Base-by-base conservation (phyloP, 2,888 invertebrate species). In the Nemotelus pantherinus region DNA sequence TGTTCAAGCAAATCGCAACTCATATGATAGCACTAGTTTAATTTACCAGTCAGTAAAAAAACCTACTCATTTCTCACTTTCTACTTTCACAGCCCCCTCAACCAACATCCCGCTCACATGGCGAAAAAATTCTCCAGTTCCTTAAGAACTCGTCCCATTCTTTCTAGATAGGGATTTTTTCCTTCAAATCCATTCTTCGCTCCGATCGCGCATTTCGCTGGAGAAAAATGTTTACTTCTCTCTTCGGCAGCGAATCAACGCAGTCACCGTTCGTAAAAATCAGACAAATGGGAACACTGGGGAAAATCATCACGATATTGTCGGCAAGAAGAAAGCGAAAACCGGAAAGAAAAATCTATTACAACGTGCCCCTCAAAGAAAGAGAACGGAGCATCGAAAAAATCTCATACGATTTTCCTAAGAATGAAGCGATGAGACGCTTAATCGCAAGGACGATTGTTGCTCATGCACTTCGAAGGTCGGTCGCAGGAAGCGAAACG, bases 91-190 rank as follows among this genome's bases (percentile, higher is more conserved):
- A n/a, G 25, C 25, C 58, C 41, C 3, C n/a, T 50, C 39, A 7
- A 39, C 53, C 41, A 4, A n/a, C 41, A 25, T 70, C 44, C 47
- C 45, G 25, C 58, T 45, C 45, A 10, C 39, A 25, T 58, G 58
- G 48, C n/a, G 25, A 74, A 63, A 25, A 74, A 74, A 74, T 63
- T 9, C 60, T 58, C 63, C 3, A 74, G 53, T 63, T 60, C 50
- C 74, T 74, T 60, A 74, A 74, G 74, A 63, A 50, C 60, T 74
- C 63, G 60, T 74, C 45, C 58, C 74, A 58, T 72, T 58, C 53
- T 9, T 50, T 67, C 43, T 53, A 1, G 25, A n/a, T 68, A 60
- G 60, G 74, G 60, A 74, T 43, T 60, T 74, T 74, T 74, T 25
- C 41, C 41, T 47, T 5, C 5, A 47, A 25, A 7, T 74, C 41